Conservation (phyloP, 1,140 invertebrate genomes). For the Argopecten irradians region DNA sequence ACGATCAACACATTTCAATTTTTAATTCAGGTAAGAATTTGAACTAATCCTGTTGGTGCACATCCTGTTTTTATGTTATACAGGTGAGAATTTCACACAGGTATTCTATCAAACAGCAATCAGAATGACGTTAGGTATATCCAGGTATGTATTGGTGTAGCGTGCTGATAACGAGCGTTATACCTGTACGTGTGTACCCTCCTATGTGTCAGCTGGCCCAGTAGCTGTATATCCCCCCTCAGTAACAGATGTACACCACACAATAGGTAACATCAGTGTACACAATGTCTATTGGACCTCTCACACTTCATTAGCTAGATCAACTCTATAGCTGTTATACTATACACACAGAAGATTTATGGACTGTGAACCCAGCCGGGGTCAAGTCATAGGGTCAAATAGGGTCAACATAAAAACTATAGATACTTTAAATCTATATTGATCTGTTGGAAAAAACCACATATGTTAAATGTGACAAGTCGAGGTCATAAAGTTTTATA, state of each 20-base stretch:
- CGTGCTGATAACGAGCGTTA: neutral
- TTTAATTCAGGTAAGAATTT: neutral
- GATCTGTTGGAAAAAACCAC: too few species aligned
- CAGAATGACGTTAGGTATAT: neutral
- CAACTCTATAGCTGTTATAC: neutral
- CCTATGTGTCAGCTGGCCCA: neutral
- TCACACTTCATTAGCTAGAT: neutral
- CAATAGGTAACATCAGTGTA: neutral
- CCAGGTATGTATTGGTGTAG: neutral
- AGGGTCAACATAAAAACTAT: too few species aligned
- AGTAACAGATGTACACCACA: neutral
- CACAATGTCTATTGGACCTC: neutral
- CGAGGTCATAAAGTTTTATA: too few species aligned
- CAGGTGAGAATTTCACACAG: slow-evolving; percentile 4
- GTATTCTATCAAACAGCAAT: slow-evolving; percentile 9
- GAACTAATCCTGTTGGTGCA: neutral
- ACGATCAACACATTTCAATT: neutral
- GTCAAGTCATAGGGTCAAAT: neutral
- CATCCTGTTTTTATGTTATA: neutral
- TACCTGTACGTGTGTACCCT: neutral
- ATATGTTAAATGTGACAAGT: too few species aligned
- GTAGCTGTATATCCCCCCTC: neutral
- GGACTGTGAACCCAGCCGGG: neutral
- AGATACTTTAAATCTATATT: too few species aligned
- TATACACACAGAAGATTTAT: neutral